Conservation (phyloP, 2,113 vertebrate species). For the Dipodomys spectabilis region DNA sequence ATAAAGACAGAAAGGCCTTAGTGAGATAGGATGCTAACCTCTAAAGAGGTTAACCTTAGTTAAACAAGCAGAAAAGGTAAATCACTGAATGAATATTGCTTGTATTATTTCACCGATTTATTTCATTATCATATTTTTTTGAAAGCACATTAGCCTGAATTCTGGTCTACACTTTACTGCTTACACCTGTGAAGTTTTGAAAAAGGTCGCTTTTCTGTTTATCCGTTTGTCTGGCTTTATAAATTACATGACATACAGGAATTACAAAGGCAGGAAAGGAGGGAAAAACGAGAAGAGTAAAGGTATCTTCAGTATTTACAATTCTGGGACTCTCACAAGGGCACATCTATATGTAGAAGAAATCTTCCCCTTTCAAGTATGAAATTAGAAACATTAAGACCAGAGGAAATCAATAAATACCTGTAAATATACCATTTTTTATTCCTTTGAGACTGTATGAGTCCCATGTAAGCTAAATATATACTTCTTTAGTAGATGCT, state of each 20-base stretch:
- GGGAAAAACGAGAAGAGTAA: background rate
- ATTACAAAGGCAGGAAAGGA: background rate
- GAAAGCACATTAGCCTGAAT: background rate
- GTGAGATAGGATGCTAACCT: background rate
- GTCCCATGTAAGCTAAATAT: background rate
- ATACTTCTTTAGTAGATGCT: constrained; percentile 30
- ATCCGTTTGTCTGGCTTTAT: background rate
- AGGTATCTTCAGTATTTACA: background rate
- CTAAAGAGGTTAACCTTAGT: constrained; percentile 11
- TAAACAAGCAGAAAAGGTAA: constrained; percentile 47
- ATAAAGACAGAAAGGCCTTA: background rate
- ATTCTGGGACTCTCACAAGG: background rate
- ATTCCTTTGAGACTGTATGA: background rate
- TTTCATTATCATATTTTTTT: too few species aligned
- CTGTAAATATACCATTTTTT: background rate
- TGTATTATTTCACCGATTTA: background rate
- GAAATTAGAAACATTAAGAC: constrained; percentile 22
- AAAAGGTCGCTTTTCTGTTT: background rate
- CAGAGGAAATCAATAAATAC: background rate
- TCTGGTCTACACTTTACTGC: constrained; percentile 13
- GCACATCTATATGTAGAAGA: background rate
- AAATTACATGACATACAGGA: background rate
- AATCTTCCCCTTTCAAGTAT: background rate
- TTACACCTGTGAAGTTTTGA: background rate
- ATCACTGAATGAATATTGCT: background rate